phyloP scores from a whole-genome alignment of 53 echinoderm and acorn worm genomes.

The Arbacia lixula region DNA sequence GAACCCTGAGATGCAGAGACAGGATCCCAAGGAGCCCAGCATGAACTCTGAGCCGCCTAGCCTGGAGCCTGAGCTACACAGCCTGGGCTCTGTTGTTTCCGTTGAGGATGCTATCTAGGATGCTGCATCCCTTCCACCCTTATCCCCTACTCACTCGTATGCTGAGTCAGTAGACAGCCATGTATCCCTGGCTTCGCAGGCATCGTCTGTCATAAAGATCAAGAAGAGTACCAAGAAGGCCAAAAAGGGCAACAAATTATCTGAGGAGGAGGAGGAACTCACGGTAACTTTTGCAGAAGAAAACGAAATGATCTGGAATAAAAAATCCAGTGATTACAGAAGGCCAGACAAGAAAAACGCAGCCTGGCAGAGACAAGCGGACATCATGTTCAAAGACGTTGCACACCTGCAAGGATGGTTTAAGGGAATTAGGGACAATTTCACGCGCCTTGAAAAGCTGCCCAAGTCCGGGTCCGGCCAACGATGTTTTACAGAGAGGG shows the following conservation, averaged over 20 bases:
- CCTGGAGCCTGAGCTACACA: constrained; percentile 17
- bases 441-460: constrained; percentile 33
- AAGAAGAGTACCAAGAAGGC: constrained; percentile 18
- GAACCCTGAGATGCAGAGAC: too few species aligned
- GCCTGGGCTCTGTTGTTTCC: constrained; percentile 22
- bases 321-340: constrained; percentile 7
- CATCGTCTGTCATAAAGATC: constrained; percentile 16
- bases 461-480: constrained; percentile 31
- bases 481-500: too few species aligned
- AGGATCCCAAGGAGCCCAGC: constrained; percentile 22
- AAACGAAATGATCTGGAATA: constrained; percentile 35
- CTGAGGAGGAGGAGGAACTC: constrained; percentile 21
- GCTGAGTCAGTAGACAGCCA: constrained; percentile 12
- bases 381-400: constrained; percentile 3
- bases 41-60: constrained; percentile 16
- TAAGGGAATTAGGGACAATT: constrained; percentile 31
- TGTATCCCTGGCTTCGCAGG: constrained; percentile 9
- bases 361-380: constrained; percentile 27
- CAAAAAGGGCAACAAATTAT: constrained; percentile 31
- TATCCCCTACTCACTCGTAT: constrained; percentile 22
- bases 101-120: constrained; percentile 34
- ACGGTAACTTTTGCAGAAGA: constrained; percentile 12
- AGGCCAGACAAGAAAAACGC: constrained; percentile 29
- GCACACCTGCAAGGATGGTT: constrained; percentile 41
- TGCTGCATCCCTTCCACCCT: background rate